Evolutionary conservation across 2,888 invertebrate species (phyloP).

Genomic region (Drosophila neonasuta): DNA sequence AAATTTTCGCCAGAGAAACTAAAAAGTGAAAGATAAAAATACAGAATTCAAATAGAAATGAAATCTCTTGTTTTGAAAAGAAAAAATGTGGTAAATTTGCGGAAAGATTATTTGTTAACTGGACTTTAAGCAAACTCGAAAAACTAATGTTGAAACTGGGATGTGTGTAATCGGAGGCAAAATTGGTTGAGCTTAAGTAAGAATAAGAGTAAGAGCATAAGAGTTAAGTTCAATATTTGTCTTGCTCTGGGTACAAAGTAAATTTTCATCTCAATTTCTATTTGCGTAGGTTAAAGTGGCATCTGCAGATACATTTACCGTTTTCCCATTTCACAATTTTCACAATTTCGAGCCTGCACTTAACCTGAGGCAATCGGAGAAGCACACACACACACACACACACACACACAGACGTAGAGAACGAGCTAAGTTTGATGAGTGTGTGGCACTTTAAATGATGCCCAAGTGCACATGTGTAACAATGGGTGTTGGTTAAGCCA

Average conservation of each 20-base stretch:
- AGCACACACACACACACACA: neutral
- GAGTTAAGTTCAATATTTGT: neutral
- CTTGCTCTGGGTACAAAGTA: neutral
- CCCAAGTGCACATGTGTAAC: neutral
- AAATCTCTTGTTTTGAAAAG: no score
- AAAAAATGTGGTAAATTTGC: conserved; percentile 2
- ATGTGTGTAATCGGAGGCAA: neutral
- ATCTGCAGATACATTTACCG: neutral
- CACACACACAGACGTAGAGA: neutral
- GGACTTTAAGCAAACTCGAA: neutral
- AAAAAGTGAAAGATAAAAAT: no score
- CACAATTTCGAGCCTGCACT: conserved; percentile 1
- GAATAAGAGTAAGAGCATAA: neutral
- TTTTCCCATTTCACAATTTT: neutral
- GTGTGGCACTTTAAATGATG: conserved; percentile 10
- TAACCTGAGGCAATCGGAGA: neutral
- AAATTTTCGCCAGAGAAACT: no score
- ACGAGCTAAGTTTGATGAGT: neutral
- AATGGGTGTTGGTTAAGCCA: conserved; percentile 20
- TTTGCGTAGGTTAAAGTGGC: neutral
- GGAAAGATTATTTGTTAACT: neutral
- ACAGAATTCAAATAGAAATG: no score
- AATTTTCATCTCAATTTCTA: neutral
- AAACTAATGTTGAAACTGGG: neutral
- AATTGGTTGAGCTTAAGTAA: neutral